Percentiles rank a stretch among this genome's conserved stretches.
phyloP scores from a whole-genome alignment of 1,140 invertebrate species.

The Gyrodactylus salaris region DNA sequence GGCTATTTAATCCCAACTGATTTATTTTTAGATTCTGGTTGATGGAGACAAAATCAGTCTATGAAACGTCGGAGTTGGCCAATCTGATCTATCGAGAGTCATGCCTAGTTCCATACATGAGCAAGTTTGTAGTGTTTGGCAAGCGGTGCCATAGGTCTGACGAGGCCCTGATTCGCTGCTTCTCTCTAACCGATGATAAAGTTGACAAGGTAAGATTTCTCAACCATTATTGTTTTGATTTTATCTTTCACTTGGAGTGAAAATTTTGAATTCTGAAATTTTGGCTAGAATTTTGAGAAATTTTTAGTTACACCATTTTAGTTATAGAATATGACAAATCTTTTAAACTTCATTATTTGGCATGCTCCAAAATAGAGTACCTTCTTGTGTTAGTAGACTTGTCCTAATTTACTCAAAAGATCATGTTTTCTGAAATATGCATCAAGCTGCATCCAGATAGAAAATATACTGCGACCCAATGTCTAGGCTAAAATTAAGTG shows the following conservation, averaged over 20 bases:
- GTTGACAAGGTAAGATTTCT: conserved; percentile 35
- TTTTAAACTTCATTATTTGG: too few relatives aligned
- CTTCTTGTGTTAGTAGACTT: too few relatives aligned
- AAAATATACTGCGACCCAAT: too few relatives aligned
- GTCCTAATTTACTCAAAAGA: too few relatives aligned
- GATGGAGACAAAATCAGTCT: conserved; percentile 68
- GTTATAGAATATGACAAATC: too few relatives aligned
- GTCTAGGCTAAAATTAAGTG: not conserved
- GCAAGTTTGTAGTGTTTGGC: conserved; percentile 74
- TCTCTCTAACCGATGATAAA: conserved; percentile 85
- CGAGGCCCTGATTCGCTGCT: conserved; percentile 56
- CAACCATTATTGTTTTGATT: not conserved
- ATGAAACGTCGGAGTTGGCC: conserved; percentile 75
- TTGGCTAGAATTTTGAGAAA: not conserved
- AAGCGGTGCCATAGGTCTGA: conserved; percentile 46
- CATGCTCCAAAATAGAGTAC: too few relatives aligned
- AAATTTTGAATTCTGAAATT: not conserved
- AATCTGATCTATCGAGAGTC: conserved; percentile 82
- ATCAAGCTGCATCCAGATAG: too few relatives aligned
- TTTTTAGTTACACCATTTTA: too few relatives aligned
- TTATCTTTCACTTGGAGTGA: not conserved
- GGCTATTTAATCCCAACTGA: not conserved
- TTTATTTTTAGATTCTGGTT: conserved; percentile 38
- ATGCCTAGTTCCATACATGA: conserved; percentile 80
- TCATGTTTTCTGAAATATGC: too few relatives aligned